A percentile compares a stretch with the other conserved stretches of the same genome.
phyloP scores from a whole-genome alignment of 2,113 vertebrate genomes.

The Numenius arquata region DNA sequence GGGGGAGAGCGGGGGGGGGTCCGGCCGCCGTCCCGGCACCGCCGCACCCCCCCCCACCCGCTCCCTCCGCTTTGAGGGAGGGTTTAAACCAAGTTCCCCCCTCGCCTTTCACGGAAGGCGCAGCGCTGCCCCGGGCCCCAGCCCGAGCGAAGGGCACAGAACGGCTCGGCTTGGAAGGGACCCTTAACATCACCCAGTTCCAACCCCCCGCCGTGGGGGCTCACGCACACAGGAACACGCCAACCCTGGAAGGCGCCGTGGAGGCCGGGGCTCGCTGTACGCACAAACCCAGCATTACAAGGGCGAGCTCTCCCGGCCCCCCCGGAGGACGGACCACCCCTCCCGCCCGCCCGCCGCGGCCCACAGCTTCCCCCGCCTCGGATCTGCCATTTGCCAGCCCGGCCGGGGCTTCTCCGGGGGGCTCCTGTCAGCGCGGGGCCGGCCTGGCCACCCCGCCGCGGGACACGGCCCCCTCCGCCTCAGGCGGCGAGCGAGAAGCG shows the following conservation, averaged over 20 bases:
- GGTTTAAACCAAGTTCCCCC: rapidly evolving
- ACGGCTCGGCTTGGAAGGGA: too few relatives aligned
- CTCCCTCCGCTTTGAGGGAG: rapidly evolving
- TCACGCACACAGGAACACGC: background rate
- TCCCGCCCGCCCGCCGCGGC: background rate
- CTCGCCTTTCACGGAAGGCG: rapidly evolving
- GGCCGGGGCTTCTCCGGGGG: too few relatives aligned
- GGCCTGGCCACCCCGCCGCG: too few relatives aligned
- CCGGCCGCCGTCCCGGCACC: background rate
- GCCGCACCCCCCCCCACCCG: rapidly evolving
- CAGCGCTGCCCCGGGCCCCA: rapidly evolving
- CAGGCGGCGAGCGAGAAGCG: background rate
- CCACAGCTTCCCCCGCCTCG: background rate
- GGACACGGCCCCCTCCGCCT: too few relatives aligned
- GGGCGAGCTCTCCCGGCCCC: background rate
- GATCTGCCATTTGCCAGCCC: background rate
- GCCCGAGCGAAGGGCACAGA: too few relatives aligned
- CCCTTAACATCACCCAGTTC: background rate
- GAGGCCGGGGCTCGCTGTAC: rapidly evolving
- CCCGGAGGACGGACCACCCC: background rate
- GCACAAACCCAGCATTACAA: rapidly evolving
- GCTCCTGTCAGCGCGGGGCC: background rate
- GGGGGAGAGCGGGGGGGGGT: background rate
- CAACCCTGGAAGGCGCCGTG: rapidly evolving
- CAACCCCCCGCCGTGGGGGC: too few relatives aligned